Evolutionary conservation across 2,113 vertebrate species (phyloP).

Genomic region (Azemiops feae): DNA sequence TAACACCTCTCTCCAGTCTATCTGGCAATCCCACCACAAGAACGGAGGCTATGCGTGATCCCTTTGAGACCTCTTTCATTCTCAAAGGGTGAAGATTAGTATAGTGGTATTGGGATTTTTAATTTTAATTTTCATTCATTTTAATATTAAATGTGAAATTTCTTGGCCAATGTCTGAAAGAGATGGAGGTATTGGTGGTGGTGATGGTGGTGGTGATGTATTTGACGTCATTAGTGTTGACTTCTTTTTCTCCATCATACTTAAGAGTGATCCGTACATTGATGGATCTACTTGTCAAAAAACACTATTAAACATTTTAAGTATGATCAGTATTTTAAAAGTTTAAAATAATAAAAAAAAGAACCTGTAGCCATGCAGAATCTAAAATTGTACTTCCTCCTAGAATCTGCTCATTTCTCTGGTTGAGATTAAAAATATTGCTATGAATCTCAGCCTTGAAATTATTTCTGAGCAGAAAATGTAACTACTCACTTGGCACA

Average conservation of each 20-base stretch:
- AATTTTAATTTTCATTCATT: neutral
- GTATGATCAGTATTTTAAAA: neutral
- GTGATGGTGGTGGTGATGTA: neutral
- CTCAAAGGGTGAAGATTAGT: neutral
- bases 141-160: neutral
- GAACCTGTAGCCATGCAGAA: neutral
- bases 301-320: neutral
- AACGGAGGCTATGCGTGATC: neutral
- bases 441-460: neutral
- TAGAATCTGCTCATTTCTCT: neutral
- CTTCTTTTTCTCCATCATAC: neutral
- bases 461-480: neutral
- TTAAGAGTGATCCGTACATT: neutral
- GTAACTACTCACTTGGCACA: neutral
- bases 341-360: neutral
- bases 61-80: neutral
- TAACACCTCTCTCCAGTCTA: too few species aligned
- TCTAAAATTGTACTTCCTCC: neutral
- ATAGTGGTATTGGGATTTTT: neutral
- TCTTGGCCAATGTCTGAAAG: neutral
- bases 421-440: neutral
- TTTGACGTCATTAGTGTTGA: neutral
- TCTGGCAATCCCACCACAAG: too few species aligned
- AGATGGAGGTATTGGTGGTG: neutral
- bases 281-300: neutral